Conservation (phyloP, 2,797 vertebrate species). For the Esox masquinongy region DNA sequence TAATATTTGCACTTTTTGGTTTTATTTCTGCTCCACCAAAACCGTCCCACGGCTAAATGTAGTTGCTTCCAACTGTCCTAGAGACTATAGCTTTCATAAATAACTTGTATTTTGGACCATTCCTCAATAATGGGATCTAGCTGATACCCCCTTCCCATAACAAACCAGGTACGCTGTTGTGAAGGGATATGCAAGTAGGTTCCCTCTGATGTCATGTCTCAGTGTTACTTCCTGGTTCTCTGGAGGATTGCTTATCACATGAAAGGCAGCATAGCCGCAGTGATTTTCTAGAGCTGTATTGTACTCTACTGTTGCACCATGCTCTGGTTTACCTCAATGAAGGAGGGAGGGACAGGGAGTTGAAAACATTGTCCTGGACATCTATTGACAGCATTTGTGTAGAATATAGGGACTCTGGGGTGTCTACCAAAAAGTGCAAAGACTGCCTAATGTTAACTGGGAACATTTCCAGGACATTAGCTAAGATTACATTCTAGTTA, state of each 20-base stretch:
- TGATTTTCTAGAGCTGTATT: constrained; percentile 31
- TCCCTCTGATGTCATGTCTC: constrained; percentile 49
- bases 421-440: background rate
- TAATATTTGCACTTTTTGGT: too few relatives aligned
- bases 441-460: background rate
- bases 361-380: background rate
- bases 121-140: constrained; percentile 53
- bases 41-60: constrained; percentile 9
- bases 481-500: too few relatives aligned
- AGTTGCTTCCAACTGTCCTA: too few relatives aligned
- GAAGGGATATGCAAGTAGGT: constrained; percentile 39
- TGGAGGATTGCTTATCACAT: constrained; percentile 47
- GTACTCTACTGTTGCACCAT: constrained; percentile 22
- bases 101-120: constrained; percentile 58
- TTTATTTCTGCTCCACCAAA: too few relatives aligned
- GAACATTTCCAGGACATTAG: background rate
- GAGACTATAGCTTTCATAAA: constrained; percentile 48
- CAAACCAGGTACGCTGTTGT: constrained; percentile 25
- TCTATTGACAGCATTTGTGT: background rate
- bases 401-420: background rate
- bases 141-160: constrained; percentile 28
- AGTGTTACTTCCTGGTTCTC: constrained; percentile 46
- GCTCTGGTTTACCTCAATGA: constrained; percentile 21
- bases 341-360: constrained; percentile 18
- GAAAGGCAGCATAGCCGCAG: constrained; percentile 32